Conservation (phyloP, 2,888 invertebrate species). For the Ashinkailepas kermadecensis region DNA sequence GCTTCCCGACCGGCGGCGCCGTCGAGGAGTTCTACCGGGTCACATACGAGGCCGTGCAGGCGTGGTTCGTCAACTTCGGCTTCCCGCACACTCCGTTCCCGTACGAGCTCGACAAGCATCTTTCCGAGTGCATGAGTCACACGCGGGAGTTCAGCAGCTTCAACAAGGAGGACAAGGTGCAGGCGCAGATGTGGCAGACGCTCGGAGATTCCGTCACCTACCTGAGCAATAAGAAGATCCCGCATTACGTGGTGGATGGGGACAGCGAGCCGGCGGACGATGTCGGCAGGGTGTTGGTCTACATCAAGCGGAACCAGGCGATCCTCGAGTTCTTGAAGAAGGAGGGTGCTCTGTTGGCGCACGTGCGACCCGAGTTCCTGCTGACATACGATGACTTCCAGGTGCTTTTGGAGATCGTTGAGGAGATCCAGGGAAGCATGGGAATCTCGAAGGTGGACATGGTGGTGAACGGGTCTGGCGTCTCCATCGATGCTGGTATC, state of each 20-base stretch:
- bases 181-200: slow-evolving; percentile 11
- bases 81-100: background rate
- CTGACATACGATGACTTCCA: slow-evolving; percentile 44
- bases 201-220: background rate
- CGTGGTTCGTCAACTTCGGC: slow-evolving; percentile 6
- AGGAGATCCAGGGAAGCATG: background rate
- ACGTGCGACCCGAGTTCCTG: slow-evolving; percentile 43
- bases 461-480: background rate
- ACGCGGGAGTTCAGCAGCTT: background rate
- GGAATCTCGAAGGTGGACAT: background rate
- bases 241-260: background rate
- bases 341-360: slow-evolving; percentile 42
- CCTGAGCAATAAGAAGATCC: slow-evolving; percentile 8
- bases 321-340: slow-evolving; percentile 35
- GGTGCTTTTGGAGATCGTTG: slow-evolving; percentile 34
- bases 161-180: background rate
- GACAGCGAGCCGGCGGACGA: background rate
- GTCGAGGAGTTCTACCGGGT: background rate
- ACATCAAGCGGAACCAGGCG: background rate
- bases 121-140: background rate
- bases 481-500: background rate
- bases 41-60: background rate
- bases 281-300: background rate
- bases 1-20: background rate
- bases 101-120: background rate